Percentiles rank a stretch among this genome's conserved stretches.
phyloP scores from a whole-genome alignment of 2,113 vertebrate species.

The Psittacula cyanocephala region DNA sequence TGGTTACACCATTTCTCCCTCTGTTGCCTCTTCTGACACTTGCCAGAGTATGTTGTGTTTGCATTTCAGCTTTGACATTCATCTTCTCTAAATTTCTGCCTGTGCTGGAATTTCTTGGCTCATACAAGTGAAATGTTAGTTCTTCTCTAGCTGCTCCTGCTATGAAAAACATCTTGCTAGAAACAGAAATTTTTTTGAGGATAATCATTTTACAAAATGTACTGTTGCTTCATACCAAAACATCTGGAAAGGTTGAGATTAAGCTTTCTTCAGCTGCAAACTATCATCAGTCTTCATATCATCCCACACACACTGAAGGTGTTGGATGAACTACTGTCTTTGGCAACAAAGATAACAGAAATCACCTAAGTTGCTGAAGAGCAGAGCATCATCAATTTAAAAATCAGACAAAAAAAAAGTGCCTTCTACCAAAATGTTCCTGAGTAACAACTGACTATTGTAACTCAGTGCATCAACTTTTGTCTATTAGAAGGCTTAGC shows the following conservation, averaged over 20 bases:
- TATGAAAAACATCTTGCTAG: background rate
- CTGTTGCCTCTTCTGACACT: background rate
- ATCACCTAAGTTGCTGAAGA: background rate
- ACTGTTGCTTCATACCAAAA: background rate
- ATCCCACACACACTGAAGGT: background rate
- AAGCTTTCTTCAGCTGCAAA: background rate
- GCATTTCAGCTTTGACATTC: background rate
- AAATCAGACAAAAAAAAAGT: background rate
- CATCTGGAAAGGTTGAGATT: background rate
- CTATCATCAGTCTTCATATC: background rate
- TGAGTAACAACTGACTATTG: background rate
- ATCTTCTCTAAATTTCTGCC: background rate
- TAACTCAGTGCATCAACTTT: background rate
- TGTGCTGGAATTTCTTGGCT: constrained; percentile 32
- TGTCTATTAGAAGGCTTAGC: background rate
- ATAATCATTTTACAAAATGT: background rate
- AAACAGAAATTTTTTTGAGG: background rate
- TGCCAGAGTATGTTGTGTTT: background rate
- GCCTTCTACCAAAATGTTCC: background rate
- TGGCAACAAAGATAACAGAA: background rate
- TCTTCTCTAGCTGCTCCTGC: background rate
- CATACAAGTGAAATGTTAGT: background rate
- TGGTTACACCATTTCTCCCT: background rate
- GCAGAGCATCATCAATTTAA: background rate
- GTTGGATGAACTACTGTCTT: background rate